Conservation (phyloP, 2,888 invertebrate genomes). For the Phengaris alcon region DNA sequence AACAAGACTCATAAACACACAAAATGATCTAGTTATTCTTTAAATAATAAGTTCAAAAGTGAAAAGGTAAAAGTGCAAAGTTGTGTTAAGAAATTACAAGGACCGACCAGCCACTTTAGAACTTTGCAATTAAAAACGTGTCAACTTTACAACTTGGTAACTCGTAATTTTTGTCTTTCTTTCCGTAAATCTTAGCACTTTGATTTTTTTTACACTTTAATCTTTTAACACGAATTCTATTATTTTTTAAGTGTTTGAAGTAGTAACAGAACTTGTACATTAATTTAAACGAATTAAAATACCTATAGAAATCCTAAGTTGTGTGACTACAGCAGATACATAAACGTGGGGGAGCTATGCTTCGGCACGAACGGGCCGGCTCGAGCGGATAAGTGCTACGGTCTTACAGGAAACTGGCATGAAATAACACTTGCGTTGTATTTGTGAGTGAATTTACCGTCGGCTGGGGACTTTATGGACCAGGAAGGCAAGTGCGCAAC, state of each 20-base stretch:
- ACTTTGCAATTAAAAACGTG: constrained; percentile 17
- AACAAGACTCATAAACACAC: no score
- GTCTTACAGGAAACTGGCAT: no score
- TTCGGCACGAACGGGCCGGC: no score
- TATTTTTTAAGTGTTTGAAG: background rate
- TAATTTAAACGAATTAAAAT: no score
- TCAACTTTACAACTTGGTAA: background rate
- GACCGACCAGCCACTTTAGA: constrained; percentile 1
- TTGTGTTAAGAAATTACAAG: background rate
- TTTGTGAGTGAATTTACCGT: no score
- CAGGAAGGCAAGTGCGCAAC: no score
- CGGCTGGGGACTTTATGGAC: no score
- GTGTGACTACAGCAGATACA: no score
- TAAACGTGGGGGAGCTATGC: no score
- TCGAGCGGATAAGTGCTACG: no score
- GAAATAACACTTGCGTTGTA: no score
- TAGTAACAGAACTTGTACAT: background rate
- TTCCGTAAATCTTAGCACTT: background rate
- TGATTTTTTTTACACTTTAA: background rate
- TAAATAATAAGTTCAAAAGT: background rate
- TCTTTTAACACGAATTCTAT: background rate
- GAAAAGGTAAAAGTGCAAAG: background rate
- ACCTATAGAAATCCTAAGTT: no score
- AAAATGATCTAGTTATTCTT: background rate
- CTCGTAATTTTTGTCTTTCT: background rate